phyloP scores from a whole-genome alignment of 2,797 vertebrate genomes.

The Macropodus opercularis region DNA sequence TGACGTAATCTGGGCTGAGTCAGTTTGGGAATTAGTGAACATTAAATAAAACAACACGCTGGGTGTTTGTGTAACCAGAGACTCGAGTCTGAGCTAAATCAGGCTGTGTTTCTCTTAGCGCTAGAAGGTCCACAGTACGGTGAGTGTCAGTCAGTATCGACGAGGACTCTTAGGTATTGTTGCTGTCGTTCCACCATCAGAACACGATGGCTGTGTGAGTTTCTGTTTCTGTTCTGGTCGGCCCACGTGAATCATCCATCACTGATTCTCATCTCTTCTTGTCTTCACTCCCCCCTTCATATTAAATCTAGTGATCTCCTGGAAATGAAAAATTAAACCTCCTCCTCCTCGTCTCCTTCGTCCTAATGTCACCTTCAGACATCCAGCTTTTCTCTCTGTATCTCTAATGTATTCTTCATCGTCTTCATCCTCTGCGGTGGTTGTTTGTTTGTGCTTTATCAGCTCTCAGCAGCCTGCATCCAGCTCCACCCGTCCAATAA shows the following conservation, averaged over 20 bases:
- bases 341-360: constrained; percentile 42
- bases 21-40: too few relatives aligned
- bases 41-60: too few relatives aligned
- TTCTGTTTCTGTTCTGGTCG: constrained; percentile 17
- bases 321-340: constrained; percentile 80
- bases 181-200: too few relatives aligned
- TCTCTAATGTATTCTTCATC: constrained; percentile 16
- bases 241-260: constrained; percentile 26
- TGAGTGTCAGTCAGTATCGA: too few relatives aligned
- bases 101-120: too few relatives aligned
- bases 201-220: background rate
- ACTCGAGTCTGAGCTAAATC: too few relatives aligned
- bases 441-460: constrained; percentile 37
- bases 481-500: constrained; percentile 16
- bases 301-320: constrained; percentile 78
- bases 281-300: constrained; percentile 42
- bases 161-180: too few relatives aligned
- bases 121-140: too few relatives aligned
- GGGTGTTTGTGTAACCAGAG: too few relatives aligned
- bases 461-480: constrained; percentile 27
- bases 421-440: background rate
- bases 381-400: constrained; percentile 1
- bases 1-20: too few relatives aligned
- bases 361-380: constrained; percentile 78
- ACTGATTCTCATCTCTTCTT: constrained; percentile 29